phyloP scores from a whole-genome alignment of 2,113 vertebrate species.

The Mustela lutreola region DNA sequence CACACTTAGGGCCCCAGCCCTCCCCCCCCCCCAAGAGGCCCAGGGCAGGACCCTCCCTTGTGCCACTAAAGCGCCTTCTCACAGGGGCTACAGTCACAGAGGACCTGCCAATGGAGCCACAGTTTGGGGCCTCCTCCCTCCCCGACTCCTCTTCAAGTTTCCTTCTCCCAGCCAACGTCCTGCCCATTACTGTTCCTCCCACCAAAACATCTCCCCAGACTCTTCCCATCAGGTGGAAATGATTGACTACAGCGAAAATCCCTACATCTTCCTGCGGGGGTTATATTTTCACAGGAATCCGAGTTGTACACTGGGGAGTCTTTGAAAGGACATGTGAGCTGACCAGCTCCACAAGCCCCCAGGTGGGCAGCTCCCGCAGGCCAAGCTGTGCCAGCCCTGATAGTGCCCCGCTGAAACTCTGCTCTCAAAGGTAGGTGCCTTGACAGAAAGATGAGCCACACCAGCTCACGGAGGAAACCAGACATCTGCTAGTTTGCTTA shows the following conservation, averaged over 20 bases:
- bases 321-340: neutral
- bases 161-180: neutral
- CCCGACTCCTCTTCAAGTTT: neutral
- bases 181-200: neutral
- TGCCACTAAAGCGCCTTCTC: neutral
- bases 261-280: neutral
- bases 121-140: neutral
- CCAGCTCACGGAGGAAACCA: neutral
- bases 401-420: neutral
- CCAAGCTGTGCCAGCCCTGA: neutral
- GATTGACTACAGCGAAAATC: neutral
- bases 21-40: neutral
- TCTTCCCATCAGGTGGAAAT: neutral
- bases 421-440: neutral
- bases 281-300: slow-evolving; percentile 2
- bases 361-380: neutral
- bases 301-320: neutral
- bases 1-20: neutral
- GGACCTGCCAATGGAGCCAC: neutral
- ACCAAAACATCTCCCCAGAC: neutral
- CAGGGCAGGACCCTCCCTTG: neutral
- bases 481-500: slow-evolving; percentile 40
- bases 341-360: neutral
- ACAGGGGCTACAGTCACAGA: neutral
- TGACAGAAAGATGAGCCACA: neutral